Conservation (phyloP, 1,140 invertebrate species). For the Liolophura sinensis region DNA sequence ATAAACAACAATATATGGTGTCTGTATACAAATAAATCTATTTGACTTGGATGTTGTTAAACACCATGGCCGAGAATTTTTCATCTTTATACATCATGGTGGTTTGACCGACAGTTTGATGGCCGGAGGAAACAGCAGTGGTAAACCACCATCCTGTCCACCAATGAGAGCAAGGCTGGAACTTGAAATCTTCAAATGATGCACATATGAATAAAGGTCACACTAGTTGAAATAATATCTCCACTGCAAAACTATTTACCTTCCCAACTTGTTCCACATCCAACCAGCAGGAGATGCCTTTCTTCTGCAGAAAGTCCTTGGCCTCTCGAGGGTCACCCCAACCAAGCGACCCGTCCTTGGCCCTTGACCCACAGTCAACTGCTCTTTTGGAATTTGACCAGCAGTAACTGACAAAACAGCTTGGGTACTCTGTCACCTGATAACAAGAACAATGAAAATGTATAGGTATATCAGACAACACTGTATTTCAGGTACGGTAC, state of each 20-base stretch:
- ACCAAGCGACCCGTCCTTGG: slow-evolving; percentile 31
- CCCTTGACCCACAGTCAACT: slow-evolving; percentile 25
- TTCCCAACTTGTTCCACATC: slow-evolving; percentile 50
- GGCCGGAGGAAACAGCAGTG: no score
- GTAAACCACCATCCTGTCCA: no score
- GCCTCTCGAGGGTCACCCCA: slow-evolving; percentile 50
- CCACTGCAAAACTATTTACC: slow-evolving; percentile 18
- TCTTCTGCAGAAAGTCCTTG: slow-evolving; percentile 39
- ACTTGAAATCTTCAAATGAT: no score
- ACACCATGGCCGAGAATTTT: no score
- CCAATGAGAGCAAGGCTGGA: no score
- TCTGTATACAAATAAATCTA: no score
- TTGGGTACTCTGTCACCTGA: slow-evolving; percentile 26
- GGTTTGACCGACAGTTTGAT: no score
- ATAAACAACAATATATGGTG: no score
- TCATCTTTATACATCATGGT: no score
- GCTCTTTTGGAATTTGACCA: slow-evolving; percentile 54
- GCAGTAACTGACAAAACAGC: slow-evolving; percentile 56
- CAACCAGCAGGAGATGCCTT: slow-evolving; percentile 50
- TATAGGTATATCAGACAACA: no score
- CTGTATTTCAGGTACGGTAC: no score
- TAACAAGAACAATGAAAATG: background rate
- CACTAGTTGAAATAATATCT: background rate
- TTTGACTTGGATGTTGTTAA: no score
- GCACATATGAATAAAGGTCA: background rate